phyloP scores from a whole-genome alignment of 2,888 invertebrate genomes.

The Napeogenes inachia region DNA sequence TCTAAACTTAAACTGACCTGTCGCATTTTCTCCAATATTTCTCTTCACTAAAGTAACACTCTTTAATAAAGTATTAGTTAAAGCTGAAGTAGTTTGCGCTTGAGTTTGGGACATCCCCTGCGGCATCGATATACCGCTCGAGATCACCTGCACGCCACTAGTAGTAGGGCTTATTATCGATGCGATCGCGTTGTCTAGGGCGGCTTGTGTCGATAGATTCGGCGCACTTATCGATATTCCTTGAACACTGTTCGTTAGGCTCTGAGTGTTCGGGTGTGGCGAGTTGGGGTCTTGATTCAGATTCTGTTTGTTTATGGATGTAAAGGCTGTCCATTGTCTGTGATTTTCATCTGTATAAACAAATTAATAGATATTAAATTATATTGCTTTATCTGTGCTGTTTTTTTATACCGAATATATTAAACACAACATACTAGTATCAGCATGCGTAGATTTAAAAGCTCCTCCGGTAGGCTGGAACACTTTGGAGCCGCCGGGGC shows the following conservation, averaged over 20 bases:
- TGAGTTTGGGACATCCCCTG: constrained; percentile 37
- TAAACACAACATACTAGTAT: constrained; percentile 53
- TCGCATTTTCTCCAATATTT: constrained; percentile 54
- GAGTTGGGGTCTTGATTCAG: constrained; percentile 49
- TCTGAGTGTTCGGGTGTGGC: constrained; percentile 54
- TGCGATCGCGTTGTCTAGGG: constrained; percentile 65
- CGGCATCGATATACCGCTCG: constrained; percentile 56
- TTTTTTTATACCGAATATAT: neutral
- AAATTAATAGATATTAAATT: neutral
- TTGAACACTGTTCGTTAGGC: constrained; percentile 64
- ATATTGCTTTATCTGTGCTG: neutral
- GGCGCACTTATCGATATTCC: constrained; percentile 62
- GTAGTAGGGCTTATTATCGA: constrained; percentile 63
- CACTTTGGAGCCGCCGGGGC: constrained; percentile 89
- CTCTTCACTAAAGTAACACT: constrained; percentile 69
- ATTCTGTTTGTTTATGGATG: constrained; percentile 49
- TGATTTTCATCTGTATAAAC: constrained; percentile 53
- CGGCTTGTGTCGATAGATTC: constrained; percentile 54
- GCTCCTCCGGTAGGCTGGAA: constrained; percentile 97
- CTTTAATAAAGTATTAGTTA: constrained; percentile 56
- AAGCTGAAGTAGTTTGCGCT: constrained; percentile 37
- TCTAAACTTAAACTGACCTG: constrained; percentile 42
- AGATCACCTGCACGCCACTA: constrained; percentile 60
- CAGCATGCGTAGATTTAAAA: constrained; percentile 88
- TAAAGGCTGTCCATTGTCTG: constrained; percentile 64